These are phyloP conservation scores for Channa striata DNA, from an alignment of 2,797 vertebrate species.

Conservation along the genomic window DNA sequence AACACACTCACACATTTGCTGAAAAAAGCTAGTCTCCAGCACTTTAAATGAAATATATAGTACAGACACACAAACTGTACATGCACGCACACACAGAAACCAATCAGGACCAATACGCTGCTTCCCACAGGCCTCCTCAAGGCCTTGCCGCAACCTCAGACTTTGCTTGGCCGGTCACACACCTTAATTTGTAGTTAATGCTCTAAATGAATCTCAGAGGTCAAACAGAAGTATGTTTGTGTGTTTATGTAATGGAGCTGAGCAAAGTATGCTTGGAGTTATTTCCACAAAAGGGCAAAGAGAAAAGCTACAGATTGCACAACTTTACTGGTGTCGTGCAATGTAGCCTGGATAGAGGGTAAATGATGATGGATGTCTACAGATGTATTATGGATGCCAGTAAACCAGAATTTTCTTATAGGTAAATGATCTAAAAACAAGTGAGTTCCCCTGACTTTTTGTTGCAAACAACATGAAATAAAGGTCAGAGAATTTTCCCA, in stretches of 20 bases:
- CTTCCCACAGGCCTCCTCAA: slow-evolving; percentile 77
- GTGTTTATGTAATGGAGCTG: slow-evolving; percentile 41
- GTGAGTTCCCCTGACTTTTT: slow-evolving; percentile 71
- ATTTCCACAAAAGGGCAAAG: slow-evolving; percentile 57
- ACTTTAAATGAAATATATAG: slow-evolving; percentile 4
- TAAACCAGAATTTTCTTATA: slow-evolving; percentile 73
- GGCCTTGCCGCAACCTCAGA: slow-evolving; percentile 70
- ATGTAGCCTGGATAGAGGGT: slow-evolving; percentile 49
- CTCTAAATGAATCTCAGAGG: slow-evolving; percentile 75
- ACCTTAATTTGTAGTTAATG: slow-evolving; percentile 83
- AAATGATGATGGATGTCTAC: slow-evolving; percentile 76
- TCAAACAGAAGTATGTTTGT: slow-evolving; percentile 62
- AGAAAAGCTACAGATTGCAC: slow-evolving; percentile 53
- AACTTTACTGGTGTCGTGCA: slow-evolving; percentile 52
- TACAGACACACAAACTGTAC: slow-evolving; percentile 20
- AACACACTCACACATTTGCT: slow-evolving; percentile 2
- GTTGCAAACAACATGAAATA: slow-evolving; percentile 76
- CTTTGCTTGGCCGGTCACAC: slow-evolving; percentile 64
- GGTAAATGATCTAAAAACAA: not conserved
- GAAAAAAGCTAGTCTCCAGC: slow-evolving; percentile 27
- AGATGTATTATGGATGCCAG: slow-evolving; percentile 71
- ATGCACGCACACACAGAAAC: slow-evolving; percentile 41
- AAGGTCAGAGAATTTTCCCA: slow-evolving; percentile 77
- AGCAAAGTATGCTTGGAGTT: slow-evolving; percentile 59
- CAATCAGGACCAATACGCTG: slow-evolving; percentile 79